These are phyloP conservation scores for Selene dorsalis DNA, from an alignment of 2,797 vertebrate species.

Conservation along the genomic window DNA sequence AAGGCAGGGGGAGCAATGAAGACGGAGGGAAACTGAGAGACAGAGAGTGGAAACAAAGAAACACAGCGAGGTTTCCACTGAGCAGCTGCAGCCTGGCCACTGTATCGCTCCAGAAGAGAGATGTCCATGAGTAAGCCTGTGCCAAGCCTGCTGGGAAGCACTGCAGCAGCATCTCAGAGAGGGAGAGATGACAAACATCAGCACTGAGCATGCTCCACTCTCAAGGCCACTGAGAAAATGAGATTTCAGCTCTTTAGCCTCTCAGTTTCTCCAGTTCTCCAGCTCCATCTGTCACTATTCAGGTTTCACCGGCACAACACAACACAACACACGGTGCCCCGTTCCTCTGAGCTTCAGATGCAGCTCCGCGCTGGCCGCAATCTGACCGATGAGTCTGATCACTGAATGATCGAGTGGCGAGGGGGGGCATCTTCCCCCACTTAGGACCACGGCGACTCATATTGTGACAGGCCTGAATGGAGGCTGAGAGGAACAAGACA, in stretches of 20 bases:
- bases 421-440: slow-evolving; percentile 58
- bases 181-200: slow-evolving; percentile 71
- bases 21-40: slow-evolving; percentile 14
- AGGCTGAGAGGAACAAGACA: slow-evolving; percentile 66
- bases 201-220: slow-evolving; percentile 78
- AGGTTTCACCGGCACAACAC: slow-evolving; percentile 43
- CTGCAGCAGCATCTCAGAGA: slow-evolving; percentile 79
- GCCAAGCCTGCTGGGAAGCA: slow-evolving; percentile 78
- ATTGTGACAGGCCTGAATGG: slow-evolving; percentile 70
- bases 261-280: slow-evolving; percentile 63
- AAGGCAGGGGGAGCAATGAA: slow-evolving; percentile 14
- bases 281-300: slow-evolving; percentile 60
- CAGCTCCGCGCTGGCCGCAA: slow-evolving; percentile 33
- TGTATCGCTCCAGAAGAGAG: slow-evolving; percentile 72
- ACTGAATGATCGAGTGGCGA: slow-evolving; percentile 64
- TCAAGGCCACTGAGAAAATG: slow-evolving; percentile 76
- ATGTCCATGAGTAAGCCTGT: slow-evolving; percentile 76
- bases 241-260: slow-evolving; percentile 71
- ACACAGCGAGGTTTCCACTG: slow-evolving; percentile 42
- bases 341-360: slow-evolving; percentile 29
- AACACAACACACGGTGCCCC: slow-evolving; percentile 4
- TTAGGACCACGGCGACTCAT: slow-evolving; percentile 66
- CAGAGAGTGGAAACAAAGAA: slow-evolving; percentile 28
- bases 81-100: slow-evolving; percentile 69
- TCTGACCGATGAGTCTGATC: slow-evolving; percentile 51